phyloP scores from a whole-genome alignment of 2,888 invertebrate genomes.

The Lymantria dispar region DNA sequence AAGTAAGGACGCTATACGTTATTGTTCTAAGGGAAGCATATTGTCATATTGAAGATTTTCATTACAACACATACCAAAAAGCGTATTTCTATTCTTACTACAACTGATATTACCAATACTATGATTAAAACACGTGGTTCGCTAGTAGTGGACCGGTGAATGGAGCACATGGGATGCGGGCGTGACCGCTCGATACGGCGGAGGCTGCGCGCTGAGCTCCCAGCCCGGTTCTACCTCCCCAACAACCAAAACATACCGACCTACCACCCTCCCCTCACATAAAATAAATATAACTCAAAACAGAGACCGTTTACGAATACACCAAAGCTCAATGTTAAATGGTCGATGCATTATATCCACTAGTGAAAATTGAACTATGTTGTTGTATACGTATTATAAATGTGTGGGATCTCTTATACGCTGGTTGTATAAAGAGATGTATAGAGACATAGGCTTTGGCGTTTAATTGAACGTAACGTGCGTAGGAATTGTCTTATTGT shows the following conservation, averaged over 20 bases:
- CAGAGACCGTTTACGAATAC: conserved; percentile 11
- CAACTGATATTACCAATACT: conserved; percentile 41
- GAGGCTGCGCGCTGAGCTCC: conserved; percentile 67
- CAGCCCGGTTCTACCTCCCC: conserved; percentile 42
- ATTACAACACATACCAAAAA: no score
- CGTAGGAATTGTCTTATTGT: background rate
- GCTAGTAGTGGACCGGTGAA: conserved; percentile 50
- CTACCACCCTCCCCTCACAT: conserved; percentile 21
- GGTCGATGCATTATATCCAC: conserved; percentile 20
- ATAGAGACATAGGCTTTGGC: conserved; percentile 20
- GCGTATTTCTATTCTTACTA: background rate
- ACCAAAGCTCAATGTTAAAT: conserved; percentile 22
- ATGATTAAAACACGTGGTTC: conserved; percentile 45
- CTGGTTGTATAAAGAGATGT: conserved; percentile 22
- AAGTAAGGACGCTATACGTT: no score
- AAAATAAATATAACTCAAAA: conserved; percentile 7
- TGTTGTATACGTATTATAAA: conserved; percentile 12
- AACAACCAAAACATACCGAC: conserved; percentile 25
- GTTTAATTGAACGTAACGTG: conserved; percentile 32
- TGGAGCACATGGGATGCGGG: conserved; percentile 60
- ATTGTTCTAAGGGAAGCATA: no score
- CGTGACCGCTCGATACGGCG: conserved; percentile 68
- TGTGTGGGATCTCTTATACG: conserved; percentile 23
- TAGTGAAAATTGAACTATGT: conserved; percentile 17
- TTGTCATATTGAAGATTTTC: no score